These are phyloP conservation scores for Ophion obscuratus DNA, from an alignment of 2,888 invertebrate genomes.

Conservation along the genomic window DNA sequence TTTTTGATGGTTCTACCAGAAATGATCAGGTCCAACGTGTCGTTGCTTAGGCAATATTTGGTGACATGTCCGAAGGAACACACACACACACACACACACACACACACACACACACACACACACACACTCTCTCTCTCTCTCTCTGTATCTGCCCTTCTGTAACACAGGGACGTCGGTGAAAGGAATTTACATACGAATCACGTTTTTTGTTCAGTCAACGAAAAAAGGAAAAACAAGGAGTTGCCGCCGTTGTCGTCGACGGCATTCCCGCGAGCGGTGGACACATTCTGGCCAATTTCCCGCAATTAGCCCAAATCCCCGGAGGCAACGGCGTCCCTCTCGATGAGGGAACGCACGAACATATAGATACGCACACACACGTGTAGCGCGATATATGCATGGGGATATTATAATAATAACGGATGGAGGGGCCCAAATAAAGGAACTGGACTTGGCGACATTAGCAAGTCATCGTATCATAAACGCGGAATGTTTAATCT, in stretches of 20 bases:
- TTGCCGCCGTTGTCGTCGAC: slow-evolving; percentile 56
- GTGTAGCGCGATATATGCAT: not conserved
- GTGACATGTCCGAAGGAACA: too few relatives aligned
- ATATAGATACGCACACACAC: not conserved
- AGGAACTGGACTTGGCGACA: slow-evolving; percentile 36
- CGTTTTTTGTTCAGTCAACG: slow-evolving; percentile 66
- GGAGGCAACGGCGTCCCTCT: slow-evolving; percentile 34
- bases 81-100: too few relatives aligned
- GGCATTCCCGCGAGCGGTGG: slow-evolving; percentile 45
- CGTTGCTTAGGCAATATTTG: too few relatives aligned
- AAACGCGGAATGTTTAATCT: slow-evolving; percentile 35
- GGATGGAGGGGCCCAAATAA: slow-evolving; percentile 28
- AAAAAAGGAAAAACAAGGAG: slow-evolving; percentile 52
- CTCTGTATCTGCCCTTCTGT: not conserved
- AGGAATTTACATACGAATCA: slow-evolving; percentile 75
- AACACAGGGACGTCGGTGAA: slow-evolving; percentile 34
- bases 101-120: too few relatives aligned
- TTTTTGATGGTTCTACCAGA: too few relatives aligned
- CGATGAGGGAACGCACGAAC: slow-evolving; percentile 1
- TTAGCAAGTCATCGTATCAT: slow-evolving; percentile 57
- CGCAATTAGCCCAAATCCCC: slow-evolving; percentile 69
- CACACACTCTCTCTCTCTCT: too few relatives aligned
- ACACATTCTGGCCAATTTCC: slow-evolving; percentile 73
- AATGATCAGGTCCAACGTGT: too few relatives aligned
- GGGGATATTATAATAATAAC: slow-evolving; percentile 41